These are phyloP conservation scores for Numenius phaeopus DNA, from an alignment of 2,797 vertebrate species.

Conservation along the genomic window DNA sequence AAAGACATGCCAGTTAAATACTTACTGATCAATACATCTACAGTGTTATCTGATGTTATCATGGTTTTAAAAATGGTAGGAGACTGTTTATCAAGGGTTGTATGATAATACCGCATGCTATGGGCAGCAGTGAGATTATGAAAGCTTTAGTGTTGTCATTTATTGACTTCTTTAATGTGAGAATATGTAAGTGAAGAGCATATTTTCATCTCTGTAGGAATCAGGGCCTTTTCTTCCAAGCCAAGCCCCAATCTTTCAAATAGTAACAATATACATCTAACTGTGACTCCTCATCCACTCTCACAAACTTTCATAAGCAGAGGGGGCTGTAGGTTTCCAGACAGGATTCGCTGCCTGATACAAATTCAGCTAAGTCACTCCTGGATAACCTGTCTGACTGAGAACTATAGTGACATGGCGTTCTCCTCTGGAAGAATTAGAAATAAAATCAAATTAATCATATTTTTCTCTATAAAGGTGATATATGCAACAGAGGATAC, in stretches of 20 bases:
- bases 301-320: background rate
- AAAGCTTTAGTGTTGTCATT: background rate
- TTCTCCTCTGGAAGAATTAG: background rate
- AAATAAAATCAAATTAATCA: background rate
- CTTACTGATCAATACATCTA: background rate
- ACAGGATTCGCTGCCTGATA: background rate
- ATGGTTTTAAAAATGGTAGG: background rate
- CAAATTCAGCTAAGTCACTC: background rate
- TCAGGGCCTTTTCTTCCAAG: background rate
- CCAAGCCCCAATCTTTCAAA: background rate
- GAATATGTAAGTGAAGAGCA: background rate
- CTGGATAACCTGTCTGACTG: background rate
- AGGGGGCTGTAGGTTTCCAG: background rate
- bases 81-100: background rate
- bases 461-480: background rate
- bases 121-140: background rate
- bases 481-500: background rate
- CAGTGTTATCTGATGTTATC: background rate
- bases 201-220: background rate
- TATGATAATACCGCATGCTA: background rate
- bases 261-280: fast-evolving
- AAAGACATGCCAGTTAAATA: background rate
- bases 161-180: background rate
- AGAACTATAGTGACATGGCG: background rate
- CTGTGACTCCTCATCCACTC: background rate